A percentile compares a stretch with the other conserved stretches of the same genome.
Conservation (phyloP, 2,797 vertebrate species). For the Hyperoplus lanceolatus region DNA sequence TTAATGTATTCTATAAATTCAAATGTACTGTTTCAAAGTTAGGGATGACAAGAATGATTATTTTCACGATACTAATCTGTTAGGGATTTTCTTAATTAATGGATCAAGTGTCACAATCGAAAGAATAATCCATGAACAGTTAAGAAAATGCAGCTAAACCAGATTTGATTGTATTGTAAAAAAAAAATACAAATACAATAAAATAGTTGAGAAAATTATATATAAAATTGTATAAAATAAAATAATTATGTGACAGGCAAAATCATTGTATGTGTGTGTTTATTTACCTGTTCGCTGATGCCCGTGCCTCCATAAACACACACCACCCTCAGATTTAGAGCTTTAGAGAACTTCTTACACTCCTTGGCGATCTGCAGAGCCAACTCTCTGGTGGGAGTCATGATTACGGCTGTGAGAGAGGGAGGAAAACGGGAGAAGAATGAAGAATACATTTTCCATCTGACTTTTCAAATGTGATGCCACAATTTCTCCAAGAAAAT, state of each 20-base stretch:
- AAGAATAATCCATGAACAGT: background rate
- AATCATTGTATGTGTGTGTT: background rate
- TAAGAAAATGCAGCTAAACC: too few species aligned
- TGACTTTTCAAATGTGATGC: background rate
- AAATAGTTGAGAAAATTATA: too few species aligned
- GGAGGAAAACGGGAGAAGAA: background rate
- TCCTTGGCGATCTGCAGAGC: conserved; percentile 99
- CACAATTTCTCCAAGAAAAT: background rate
- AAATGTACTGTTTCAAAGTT: background rate
- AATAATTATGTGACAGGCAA: background rate
- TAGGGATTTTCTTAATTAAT: background rate
- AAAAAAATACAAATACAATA: too few species aligned
- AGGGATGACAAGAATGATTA: background rate
- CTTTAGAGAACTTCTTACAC: conserved; percentile 98
- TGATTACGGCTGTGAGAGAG: conserved; percentile 90
- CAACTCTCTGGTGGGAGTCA: conserved; percentile 97
- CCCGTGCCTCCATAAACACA: conserved; percentile 99
- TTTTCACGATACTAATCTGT: background rate
- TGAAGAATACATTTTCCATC: rapidly evolving
- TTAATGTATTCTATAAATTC: background rate
- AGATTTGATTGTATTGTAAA: too few species aligned
- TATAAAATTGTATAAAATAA: background rate
- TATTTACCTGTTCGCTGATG: conserved; percentile 96
- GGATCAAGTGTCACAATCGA: background rate
- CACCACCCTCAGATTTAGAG: conserved; percentile 94